phyloP scores from a whole-genome alignment of 2,888 invertebrate species.

The Catocala fraxini region DNA sequence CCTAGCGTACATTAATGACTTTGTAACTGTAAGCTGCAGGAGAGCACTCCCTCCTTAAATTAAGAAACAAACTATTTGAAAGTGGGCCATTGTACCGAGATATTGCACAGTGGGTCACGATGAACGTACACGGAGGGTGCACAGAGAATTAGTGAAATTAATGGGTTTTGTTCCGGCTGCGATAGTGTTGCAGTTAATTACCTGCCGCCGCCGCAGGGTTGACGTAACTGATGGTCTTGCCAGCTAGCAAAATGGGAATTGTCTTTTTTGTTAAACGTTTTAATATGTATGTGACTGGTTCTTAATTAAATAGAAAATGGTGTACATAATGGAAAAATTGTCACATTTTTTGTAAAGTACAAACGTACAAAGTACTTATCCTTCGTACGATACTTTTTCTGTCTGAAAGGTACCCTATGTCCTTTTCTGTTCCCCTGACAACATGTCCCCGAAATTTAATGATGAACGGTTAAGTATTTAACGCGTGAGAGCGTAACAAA shows the following conservation, averaged over 20 bases:
- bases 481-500: too few relatives aligned
- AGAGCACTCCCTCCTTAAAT: conserved; percentile 17
- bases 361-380: too few relatives aligned
- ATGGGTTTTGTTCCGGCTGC: conserved; percentile 45
- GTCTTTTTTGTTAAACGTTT: conserved; percentile 7
- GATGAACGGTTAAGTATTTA: too few relatives aligned
- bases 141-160: conserved; percentile 51
- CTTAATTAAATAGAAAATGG: too few relatives aligned
- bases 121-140: background rate
- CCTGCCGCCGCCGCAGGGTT: conserved; percentile 15
- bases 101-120: conserved; percentile 25
- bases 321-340: too few relatives aligned
- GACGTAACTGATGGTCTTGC: conserved; percentile 23
- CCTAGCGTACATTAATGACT: conserved; percentile 9
- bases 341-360: too few relatives aligned
- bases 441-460: too few relatives aligned
- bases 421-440: too few relatives aligned
- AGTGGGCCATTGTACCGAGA: conserved; percentile 6
- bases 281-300: too few relatives aligned
- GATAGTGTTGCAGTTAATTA: conserved; percentile 49
- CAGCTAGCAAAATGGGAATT: conserved; percentile 5
- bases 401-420: too few relatives aligned
- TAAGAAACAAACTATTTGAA: conserved; percentile 31
- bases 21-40: conserved; percentile 8
- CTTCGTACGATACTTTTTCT: too few relatives aligned